A percentile compares a stretch with the other conserved stretches of the same genome.
phyloP scores from a whole-genome alignment of 2,888 invertebrate species.

The Bombylius major region DNA sequence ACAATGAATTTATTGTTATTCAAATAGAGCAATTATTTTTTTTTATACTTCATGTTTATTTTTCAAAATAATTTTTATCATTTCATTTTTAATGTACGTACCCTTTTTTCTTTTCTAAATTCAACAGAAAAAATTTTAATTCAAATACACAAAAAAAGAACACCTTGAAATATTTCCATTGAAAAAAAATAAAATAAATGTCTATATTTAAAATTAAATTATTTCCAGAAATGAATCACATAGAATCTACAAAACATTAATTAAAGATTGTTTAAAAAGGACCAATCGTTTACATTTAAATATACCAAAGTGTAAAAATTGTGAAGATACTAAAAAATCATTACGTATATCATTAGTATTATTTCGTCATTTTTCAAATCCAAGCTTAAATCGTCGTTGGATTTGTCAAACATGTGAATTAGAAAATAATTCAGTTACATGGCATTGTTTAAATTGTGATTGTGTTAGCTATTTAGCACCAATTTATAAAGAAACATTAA shows the following conservation, averaged over 20 bases:
- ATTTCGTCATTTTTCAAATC: slow-evolving; percentile 36
- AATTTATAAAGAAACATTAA: slow-evolving; percentile 35
- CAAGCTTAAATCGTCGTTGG: slow-evolving; percentile 36
- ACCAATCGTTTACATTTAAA: slow-evolving; percentile 28
- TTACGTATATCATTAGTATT: slow-evolving; percentile 33
- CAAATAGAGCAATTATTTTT: no score
- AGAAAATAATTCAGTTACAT: slow-evolving; percentile 37
- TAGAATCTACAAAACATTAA: slow-evolving; percentile 34
- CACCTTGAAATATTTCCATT: no score
- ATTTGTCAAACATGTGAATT: slow-evolving; percentile 34
- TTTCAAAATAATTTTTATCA: no score
- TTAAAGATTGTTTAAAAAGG: slow-evolving; percentile 33
- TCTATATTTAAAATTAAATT: background rate
- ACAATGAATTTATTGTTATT: no score
- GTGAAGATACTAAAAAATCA: slow-evolving; percentile 34
- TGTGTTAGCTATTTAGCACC: slow-evolving; percentile 36
- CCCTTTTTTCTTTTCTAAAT: no score
- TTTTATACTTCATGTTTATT: no score
- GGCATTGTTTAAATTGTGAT: slow-evolving; percentile 38
- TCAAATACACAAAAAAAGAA: no score
- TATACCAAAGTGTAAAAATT: slow-evolving; percentile 28
- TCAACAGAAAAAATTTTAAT: no score
- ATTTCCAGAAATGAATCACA: slow-evolving; percentile 32
- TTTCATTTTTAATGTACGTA: no score
- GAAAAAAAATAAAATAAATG: background rate